These are phyloP conservation scores for Cyanoramphus novaezelandiae DNA, from an alignment of 2,113 vertebrate species.

Conservation along the genomic window DNA sequence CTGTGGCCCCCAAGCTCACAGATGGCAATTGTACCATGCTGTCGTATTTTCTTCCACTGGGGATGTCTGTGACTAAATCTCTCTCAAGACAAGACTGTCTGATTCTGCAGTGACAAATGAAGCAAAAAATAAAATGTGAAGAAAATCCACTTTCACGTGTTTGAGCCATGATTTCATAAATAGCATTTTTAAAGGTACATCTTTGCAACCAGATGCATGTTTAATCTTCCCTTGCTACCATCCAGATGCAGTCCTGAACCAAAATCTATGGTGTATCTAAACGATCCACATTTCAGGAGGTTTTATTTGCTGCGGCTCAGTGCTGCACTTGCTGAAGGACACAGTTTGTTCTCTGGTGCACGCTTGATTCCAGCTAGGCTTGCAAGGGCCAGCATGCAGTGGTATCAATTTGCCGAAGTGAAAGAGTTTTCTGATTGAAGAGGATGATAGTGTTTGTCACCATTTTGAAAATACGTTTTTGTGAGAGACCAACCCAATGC, in stretches of 20 bases:
- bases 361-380: background rate
- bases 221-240: background rate
- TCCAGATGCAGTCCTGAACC: background rate
- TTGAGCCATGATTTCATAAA: background rate
- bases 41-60: background rate
- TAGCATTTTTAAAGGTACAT: background rate
- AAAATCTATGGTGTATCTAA: rapidly evolving
- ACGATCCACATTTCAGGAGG: background rate
- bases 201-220: background rate
- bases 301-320: background rate
- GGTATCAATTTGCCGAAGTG: background rate
- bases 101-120: background rate
- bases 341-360: background rate
- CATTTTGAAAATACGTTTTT: background rate
- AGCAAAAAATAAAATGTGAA: background rate
- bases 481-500: background rate
- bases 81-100: background rate
- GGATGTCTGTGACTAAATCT: background rate
- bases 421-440: background rate
- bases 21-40: background rate
- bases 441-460: background rate
- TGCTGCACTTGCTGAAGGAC: background rate
- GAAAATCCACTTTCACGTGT: background rate
- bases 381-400: background rate
- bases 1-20: background rate